Evolutionary conservation across 2,888 invertebrate genomes (phyloP).

Genomic region (Ophion costatus): DNA sequence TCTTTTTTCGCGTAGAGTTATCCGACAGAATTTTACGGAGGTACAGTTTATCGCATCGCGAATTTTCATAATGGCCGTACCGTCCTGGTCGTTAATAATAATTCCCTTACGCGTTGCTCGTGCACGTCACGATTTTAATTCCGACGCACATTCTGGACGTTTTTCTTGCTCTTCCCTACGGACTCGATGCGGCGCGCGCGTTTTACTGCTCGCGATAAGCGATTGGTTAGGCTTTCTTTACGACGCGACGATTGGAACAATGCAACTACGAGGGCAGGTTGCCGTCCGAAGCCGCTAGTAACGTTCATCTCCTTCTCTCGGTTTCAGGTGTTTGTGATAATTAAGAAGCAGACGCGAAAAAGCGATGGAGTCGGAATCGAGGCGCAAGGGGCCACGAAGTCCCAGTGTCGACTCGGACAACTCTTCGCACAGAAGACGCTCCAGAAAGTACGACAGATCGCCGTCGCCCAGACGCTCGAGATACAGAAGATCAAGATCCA

Average conservation of each 20-base stretch:
- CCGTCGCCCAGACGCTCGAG: constrained; percentile 79
- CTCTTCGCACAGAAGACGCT: constrained; percentile 77
- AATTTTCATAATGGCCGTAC: constrained; percentile 48
- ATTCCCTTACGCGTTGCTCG: neutral
- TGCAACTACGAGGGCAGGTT: neutral
- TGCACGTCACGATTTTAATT: neutral
- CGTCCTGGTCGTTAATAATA: neutral
- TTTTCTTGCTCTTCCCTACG: neutral
- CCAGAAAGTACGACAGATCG: constrained; percentile 81
- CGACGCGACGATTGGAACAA: neutral
- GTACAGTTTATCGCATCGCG: constrained; percentile 26
- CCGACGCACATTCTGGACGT: neutral
- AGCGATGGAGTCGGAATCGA: constrained; percentile 76
- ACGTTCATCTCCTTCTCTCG: neutral
- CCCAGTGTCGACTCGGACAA: constrained; percentile 80
- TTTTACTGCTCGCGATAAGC: neutral
- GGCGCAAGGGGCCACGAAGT: constrained; percentile 79
- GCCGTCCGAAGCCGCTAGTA: too few species aligned
- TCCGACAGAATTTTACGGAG: constrained; percentile 4
- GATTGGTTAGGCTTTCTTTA: neutral
- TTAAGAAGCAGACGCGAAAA: constrained; percentile 15
- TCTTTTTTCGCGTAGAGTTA: constrained; percentile 25
- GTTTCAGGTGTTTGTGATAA: constrained; percentile 10
- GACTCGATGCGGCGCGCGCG: neutral
- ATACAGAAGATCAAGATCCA: constrained; percentile 79